These are phyloP conservation scores for Conus ventricosus DNA, from an alignment of 1,140 invertebrate genomes.

Conservation along the genomic window DNA sequence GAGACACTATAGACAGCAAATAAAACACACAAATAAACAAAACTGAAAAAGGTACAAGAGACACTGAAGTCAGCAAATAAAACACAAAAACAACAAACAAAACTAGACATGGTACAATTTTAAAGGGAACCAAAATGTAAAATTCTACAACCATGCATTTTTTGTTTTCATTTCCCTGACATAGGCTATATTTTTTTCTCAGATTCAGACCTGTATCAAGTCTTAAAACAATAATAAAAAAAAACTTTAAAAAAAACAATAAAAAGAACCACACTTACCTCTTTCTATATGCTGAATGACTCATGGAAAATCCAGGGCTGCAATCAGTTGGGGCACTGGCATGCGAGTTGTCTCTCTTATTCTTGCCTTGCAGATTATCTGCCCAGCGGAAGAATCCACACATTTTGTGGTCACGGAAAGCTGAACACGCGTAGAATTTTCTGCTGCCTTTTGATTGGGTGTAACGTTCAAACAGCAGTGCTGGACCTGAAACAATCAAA, in stretches of 20 bases:
- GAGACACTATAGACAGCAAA: too few species aligned
- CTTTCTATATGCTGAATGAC: neutral
- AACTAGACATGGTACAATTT: too few species aligned
- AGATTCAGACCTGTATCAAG: neutral
- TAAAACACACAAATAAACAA: too few species aligned
- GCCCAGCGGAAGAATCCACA: slow-evolving; percentile 80
- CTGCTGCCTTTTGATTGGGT: slow-evolving; percentile 57
- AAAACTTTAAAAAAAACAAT: too few species aligned
- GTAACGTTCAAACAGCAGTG: slow-evolving; percentile 81
- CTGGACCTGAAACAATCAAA: slow-evolving; percentile 77
- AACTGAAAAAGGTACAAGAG: too few species aligned
- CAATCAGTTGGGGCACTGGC: neutral
- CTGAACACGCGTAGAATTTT: slow-evolving; percentile 86
- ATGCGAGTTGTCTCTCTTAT: slow-evolving; percentile 1
- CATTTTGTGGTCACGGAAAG: slow-evolving; percentile 84
- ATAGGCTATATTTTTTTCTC: too few species aligned
- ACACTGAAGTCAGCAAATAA: too few species aligned
- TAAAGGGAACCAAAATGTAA: too few species aligned
- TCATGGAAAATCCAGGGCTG: neutral
- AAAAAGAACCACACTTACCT: neutral
- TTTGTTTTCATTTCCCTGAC: too few species aligned
- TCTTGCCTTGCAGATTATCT: slow-evolving; percentile 52
- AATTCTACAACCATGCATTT: too few species aligned
- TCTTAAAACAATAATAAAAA: neutral
- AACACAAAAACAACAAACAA: too few species aligned